Percentiles rank a stretch among this genome's conserved stretches.
These are phyloP conservation scores for Nycticorax nycticorax DNA, from an alignment of 2,113 vertebrate genomes.

Conservation along the genomic window DNA sequence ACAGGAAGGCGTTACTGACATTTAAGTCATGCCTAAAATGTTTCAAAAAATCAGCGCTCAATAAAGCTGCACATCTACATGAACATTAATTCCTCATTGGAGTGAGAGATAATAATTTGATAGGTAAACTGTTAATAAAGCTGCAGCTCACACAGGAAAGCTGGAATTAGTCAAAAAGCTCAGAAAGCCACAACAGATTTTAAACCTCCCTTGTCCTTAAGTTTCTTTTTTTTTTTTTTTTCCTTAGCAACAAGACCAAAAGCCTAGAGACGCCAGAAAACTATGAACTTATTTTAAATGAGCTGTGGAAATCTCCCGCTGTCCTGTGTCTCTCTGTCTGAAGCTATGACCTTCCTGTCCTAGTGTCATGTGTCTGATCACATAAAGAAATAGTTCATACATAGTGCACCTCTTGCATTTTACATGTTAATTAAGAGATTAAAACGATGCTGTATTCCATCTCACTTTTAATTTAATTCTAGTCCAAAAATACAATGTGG, in stretches of 20 bases:
- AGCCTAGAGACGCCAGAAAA: slow-evolving; percentile 41
- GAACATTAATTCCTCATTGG: neutral
- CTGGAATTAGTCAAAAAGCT: neutral
- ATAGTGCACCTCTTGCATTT: neutral
- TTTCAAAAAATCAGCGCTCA: neutral
- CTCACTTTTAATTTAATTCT: neutral
- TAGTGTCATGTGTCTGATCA: neutral
- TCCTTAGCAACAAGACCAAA: slow-evolving; percentile 5
- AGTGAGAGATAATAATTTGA: neutral
- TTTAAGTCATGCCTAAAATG: neutral
- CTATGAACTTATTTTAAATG: slow-evolving; percentile 50
- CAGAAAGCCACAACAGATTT: neutral
- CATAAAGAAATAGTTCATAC: slow-evolving; percentile 38
- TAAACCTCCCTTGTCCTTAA: neutral
- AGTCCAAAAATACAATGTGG: neutral
- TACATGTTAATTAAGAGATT: neutral
- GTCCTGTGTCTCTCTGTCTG: slow-evolving; percentile 34
- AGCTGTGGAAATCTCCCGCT: slow-evolving; percentile 50
- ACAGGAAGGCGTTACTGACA: neutral
- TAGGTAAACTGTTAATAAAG: neutral
- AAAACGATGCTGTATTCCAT: neutral
- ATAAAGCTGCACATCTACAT: neutral
- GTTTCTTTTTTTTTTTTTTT: neutral
- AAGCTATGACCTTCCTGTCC: slow-evolving; percentile 48
- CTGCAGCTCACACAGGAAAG: neutral